Evolutionary conservation across 2,888 invertebrate genomes (phyloP).

Genomic region (Sesia apiformis): DNA sequence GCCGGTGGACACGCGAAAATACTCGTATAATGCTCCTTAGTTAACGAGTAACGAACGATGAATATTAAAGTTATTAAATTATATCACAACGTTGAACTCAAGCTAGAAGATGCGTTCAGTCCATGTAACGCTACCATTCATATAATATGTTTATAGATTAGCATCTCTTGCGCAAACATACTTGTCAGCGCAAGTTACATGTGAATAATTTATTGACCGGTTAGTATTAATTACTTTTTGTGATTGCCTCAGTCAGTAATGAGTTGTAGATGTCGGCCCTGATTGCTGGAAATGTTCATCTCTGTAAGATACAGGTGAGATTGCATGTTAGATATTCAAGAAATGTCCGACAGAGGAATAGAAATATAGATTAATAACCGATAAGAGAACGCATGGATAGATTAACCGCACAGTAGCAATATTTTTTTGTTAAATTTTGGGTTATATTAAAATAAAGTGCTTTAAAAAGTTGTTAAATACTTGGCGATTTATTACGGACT

Average conservation of each 20-base stretch:
- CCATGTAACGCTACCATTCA: background rate
- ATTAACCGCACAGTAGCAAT: too few relatives aligned
- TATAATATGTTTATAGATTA: background rate
- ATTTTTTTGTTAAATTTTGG: too few relatives aligned
- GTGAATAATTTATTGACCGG: slow-evolving; percentile 16
- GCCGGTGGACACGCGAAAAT: background rate
- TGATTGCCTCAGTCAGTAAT: slow-evolving; percentile 19
- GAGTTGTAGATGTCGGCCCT: slow-evolving; percentile 8
- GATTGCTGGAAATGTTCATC: background rate
- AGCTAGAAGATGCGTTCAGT: background rate
- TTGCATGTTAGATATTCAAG: background rate
- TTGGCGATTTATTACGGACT: too few relatives aligned
- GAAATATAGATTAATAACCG: background rate
- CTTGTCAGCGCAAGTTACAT: slow-evolving; percentile 12
- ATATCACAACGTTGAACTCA: too few relatives aligned
- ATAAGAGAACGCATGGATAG: background rate
- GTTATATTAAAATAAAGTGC: too few relatives aligned
- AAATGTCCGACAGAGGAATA: background rate
- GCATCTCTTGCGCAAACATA: slow-evolving; percentile 13
- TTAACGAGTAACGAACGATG: too few relatives aligned
- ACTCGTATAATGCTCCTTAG: too few relatives aligned
- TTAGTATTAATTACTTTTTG: slow-evolving; percentile 11
- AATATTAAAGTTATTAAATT: too few relatives aligned
- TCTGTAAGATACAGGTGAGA: background rate
- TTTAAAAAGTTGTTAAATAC: too few relatives aligned